Evolutionary conservation across 2,888 invertebrate species (phyloP).

Genomic region (Drosophila pseudotakahashii): DNA sequence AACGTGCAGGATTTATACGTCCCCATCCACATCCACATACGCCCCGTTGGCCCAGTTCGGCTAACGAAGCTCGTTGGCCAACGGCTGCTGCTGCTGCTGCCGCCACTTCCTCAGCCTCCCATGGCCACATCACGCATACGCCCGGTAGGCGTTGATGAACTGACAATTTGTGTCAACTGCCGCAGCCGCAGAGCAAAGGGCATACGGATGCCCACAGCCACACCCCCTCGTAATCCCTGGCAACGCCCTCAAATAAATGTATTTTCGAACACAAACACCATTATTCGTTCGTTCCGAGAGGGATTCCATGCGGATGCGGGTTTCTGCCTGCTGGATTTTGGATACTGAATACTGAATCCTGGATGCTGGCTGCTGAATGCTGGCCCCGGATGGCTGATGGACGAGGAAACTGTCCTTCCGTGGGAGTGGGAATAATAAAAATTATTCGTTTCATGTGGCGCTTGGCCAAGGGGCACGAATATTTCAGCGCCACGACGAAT

Average conservation of each 20-base stretch:
- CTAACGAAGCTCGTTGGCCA: conserved; percentile 65
- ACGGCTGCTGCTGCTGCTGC: conserved; percentile 7
- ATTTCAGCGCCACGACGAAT: conserved; percentile 61
- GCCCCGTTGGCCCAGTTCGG: conserved; percentile 14
- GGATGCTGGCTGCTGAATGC: not conserved
- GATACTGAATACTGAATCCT: conserved; percentile 2
- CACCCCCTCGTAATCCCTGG: conserved; percentile 14
- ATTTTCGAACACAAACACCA: conserved; percentile 77
- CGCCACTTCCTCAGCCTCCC: conserved; percentile 5
- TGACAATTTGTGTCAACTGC: conserved; percentile 81
- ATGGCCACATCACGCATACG: conserved; percentile 64
- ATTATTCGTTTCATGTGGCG: conserved; percentile 79
- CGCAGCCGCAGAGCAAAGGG: conserved; percentile 65
- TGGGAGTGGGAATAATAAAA: conserved; percentile 69
- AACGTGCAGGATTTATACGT: conserved; percentile 78
- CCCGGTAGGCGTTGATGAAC: conserved; percentile 80
- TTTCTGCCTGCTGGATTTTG: conserved; percentile 8
- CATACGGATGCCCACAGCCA: conserved; percentile 25
- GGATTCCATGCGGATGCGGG: conserved; percentile 28
- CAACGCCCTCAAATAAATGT: conserved; percentile 76
- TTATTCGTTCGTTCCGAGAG: conserved; percentile 64
- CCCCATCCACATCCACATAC: conserved; percentile 20
- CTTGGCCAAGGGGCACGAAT: conserved; percentile 68
- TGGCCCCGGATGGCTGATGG: conserved; percentile 24
- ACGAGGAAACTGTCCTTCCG: conserved; percentile 7